Evolutionary conservation across 2,797 vertebrate genomes (phyloP), one percentile per base, ranked within the genome.

Genomic region (Anolis apletophallus): DNA sequence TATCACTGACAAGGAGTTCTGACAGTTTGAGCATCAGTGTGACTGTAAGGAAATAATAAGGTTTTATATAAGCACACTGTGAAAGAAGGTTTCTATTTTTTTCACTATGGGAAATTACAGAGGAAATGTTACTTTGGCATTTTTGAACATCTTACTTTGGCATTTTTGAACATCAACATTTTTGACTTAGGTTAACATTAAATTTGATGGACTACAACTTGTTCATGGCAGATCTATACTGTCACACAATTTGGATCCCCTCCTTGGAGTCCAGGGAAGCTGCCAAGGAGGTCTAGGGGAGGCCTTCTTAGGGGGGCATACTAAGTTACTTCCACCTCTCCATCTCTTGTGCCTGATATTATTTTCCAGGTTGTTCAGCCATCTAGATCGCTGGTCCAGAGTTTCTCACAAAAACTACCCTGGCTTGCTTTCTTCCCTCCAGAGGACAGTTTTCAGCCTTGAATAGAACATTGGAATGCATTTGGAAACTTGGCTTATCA

Each of bases 381-480:
- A 7, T 46, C 46, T 6, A 46, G 46, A 34, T 14, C 67, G 26
- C 55, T 61, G 61, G 29, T 23, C 29, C 40, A 52, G 40, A n/a
- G 64, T 84, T 67, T 52, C 29, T 64, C 40, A 76, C 14, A 5
- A 76, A 12, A 67, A 67, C 13, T 17, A 67, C 36, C 29, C 50
- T 84, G 73, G 46, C 46, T 82, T 69, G 64, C n/a, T 34, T 81
- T 55, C 34, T 50, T 61, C 50, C 34, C 80, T 40, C 50, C 54
- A 72, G 79, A 69, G 80, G 72, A 69, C 72, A 23, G 34, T 76
- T 87, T 77, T 29, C 19, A 54, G 74, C 59, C 34, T 76, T 68
- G 64, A 87, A 57, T 32, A 82, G 79, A 46, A 86, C 81, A 75
- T 54, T 68, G 59, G 73, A 69, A 55, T 81, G 64, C 34, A 74